Conservation (phyloP, 2,888 invertebrate species). For the Rugalucina vietnamica region DNA sequence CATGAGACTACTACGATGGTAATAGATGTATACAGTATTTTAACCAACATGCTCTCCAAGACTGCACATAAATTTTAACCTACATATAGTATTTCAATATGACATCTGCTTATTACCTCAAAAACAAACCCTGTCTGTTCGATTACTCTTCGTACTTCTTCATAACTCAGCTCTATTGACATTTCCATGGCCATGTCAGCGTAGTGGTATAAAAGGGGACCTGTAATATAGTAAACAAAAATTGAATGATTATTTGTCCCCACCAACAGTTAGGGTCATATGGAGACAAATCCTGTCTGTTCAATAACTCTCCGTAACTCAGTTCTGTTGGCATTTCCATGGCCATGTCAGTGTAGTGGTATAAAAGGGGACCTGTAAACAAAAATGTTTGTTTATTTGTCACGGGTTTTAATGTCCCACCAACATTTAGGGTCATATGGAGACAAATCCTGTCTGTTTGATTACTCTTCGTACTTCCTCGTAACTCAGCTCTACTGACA, state of each 20-base stretch:
- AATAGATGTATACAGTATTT: too few species aligned
- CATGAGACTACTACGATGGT: too few species aligned
- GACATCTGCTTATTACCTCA: constrained; percentile 82
- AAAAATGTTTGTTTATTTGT: background rate
- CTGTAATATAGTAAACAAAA: constrained; percentile 65
- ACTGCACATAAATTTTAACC: too few species aligned
- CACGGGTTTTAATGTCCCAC: background rate
- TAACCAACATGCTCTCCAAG: too few species aligned
- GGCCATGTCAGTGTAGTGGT: too few species aligned
- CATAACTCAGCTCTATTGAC: constrained; percentile 97
- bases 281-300: too few species aligned
- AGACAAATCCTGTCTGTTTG: constrained; percentile 88
- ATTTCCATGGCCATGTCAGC: constrained; percentile 93
- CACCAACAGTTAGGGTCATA: background rate
- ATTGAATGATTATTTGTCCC: background rate
- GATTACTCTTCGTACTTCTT: constrained; percentile 91
- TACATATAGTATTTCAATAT: too few species aligned
- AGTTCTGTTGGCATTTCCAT: too few species aligned
- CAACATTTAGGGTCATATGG: background rate
- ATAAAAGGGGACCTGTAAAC: too few species aligned
- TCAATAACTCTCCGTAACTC: too few species aligned
- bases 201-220: constrained; percentile 95
- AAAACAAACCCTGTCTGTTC: constrained; percentile 89
- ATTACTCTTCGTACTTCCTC: constrained; percentile 92
- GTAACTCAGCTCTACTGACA: constrained; percentile 96